These are phyloP conservation scores for Setophaga petechia DNA, from an alignment of 2,113 vertebrate genomes.

Conservation along the genomic window DNA sequence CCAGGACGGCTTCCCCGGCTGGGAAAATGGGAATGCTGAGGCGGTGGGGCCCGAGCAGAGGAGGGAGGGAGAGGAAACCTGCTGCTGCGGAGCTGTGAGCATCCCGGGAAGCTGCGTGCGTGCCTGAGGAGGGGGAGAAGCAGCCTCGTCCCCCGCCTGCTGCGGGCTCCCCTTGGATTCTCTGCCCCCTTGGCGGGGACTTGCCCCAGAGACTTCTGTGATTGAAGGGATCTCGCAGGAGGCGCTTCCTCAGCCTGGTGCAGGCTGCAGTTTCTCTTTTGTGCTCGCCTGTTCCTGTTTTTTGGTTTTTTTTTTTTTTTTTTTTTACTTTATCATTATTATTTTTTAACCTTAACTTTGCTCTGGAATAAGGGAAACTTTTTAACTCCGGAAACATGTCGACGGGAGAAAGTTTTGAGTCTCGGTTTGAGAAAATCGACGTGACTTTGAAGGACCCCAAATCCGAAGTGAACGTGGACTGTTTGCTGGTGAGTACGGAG, in stretches of 20 bases:
- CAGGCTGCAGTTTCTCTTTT: constrained; percentile 10
- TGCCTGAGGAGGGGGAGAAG: not conserved
- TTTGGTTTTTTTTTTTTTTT: no score
- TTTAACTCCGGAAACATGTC: constrained; percentile 80
- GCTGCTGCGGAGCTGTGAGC: constrained; percentile 14
- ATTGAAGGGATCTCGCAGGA: not conserved
- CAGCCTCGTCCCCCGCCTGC: not conserved
- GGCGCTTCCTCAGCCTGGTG: not conserved
- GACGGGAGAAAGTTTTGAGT: constrained; percentile 88
- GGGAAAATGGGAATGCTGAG: constrained; percentile 50
- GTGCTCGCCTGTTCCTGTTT: not conserved
- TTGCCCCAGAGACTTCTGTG: not conserved
- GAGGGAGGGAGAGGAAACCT: constrained; percentile 37
- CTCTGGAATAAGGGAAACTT: constrained; percentile 51
- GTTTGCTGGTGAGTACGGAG: constrained; percentile 91
- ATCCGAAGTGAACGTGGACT: constrained; percentile 98
- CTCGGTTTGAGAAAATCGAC: constrained; percentile 97
- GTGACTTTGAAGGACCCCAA: constrained; percentile 94
- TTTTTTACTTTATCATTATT: not conserved
- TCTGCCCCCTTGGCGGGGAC: not conserved
- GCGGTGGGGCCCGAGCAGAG: constrained; percentile 35
- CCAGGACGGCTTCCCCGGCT: constrained; percentile 4
- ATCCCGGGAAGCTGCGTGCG: not conserved
- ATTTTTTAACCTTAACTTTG: not conserved
- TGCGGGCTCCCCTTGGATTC: not conserved